Conservation (phyloP, 2,888 invertebrate genomes). For the Plebejus argus region DNA sequence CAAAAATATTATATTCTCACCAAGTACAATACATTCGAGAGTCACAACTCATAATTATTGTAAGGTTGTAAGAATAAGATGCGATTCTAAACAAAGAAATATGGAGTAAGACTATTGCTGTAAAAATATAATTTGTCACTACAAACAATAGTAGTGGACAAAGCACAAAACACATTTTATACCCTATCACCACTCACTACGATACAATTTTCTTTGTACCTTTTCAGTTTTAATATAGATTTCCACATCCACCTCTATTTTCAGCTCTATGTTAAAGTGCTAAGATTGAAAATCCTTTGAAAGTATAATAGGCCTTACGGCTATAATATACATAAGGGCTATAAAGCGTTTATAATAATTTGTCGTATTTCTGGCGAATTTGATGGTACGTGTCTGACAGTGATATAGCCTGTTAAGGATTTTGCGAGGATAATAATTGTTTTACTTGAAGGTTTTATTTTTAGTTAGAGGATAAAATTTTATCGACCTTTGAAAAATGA, state of each 20-base stretch:
- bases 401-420: slow-evolving; percentile 33
- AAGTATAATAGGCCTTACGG: neutral
- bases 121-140: slow-evolving; percentile 23
- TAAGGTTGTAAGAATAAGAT: neutral
- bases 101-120: neutral
- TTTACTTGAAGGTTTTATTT: neutral
- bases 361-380: slow-evolving; percentile 33
- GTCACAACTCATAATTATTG: no score
- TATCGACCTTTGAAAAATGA: neutral
- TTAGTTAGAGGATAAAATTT: neutral
- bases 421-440: slow-evolving; percentile 28
- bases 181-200: neutral
- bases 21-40: neutral
- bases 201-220: neutral
- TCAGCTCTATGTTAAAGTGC: neutral
- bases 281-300: neutral
- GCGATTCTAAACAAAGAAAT: slow-evolving; percentile 6
- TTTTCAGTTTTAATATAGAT: neutral
- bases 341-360: slow-evolving; percentile 34
- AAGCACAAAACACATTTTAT: slow-evolving; percentile 14
- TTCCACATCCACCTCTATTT: neutral
- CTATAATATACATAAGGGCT: neutral
- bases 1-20: no score
- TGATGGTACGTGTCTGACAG: slow-evolving; percentile 33
- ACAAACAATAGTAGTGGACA: slow-evolving; percentile 10